Evolutionary conservation across 2,113 vertebrate genomes (phyloP).

Genomic region (Chloroceryle aenea): DNA sequence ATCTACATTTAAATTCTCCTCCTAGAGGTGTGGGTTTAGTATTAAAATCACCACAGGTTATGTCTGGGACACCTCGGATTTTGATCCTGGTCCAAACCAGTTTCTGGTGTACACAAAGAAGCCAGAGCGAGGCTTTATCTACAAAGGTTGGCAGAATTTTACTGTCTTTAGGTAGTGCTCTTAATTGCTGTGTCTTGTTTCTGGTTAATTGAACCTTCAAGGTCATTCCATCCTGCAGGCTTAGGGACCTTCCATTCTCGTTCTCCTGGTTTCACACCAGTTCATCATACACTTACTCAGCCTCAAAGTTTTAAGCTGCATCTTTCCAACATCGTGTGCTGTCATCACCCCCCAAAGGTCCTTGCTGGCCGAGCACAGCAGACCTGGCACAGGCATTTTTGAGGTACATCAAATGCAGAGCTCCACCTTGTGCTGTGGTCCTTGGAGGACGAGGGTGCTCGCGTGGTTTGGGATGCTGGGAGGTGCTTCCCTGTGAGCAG

Average conservation of each 20-base stretch:
- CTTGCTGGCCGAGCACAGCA: background rate
- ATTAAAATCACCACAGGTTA: too few relatives aligned
- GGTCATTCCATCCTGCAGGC: background rate
- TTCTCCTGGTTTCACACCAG: too few relatives aligned
- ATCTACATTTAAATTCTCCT: too few relatives aligned
- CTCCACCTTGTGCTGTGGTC: fast-evolving
- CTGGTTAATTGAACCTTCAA: background rate
- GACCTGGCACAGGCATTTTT: fast-evolving
- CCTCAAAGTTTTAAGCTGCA: background rate
- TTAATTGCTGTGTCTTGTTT: too few relatives aligned
- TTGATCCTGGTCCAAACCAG: background rate
- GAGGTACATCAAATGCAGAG: background rate
- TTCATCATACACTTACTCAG: background rate
- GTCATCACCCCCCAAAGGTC: background rate
- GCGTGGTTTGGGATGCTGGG: fast-evolving
- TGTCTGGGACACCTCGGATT: background rate
- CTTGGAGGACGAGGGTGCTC: too few relatives aligned
- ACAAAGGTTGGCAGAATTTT: too few relatives aligned
- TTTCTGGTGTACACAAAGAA: background rate
- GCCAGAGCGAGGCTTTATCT: too few relatives aligned
- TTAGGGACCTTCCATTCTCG: too few relatives aligned
- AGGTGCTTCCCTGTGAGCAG: fast-evolving
- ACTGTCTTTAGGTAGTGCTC: too few relatives aligned
- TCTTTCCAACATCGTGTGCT: background rate
- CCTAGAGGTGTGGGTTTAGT: too few relatives aligned